Conservation (phyloP, 2,888 invertebrate species). For the Hipparchia sbordonii region DNA sequence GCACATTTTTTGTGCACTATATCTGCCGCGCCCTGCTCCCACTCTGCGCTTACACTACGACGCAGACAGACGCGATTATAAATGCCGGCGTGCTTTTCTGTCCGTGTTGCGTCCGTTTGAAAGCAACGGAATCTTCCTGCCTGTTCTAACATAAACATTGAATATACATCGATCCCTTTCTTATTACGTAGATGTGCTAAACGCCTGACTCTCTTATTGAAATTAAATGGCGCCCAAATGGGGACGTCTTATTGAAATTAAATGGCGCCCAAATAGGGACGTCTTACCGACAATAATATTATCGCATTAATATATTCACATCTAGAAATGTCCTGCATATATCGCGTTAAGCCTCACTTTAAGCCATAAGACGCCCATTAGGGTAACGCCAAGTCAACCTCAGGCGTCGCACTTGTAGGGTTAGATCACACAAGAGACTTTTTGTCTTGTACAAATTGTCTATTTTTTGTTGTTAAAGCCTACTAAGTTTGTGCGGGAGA, state of each 20-base stretch:
- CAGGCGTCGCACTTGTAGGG: conserved; percentile 25
- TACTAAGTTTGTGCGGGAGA: no score
- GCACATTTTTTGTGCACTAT: no score
- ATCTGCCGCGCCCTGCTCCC: no score
- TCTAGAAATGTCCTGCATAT: neutral
- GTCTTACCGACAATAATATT: neutral
- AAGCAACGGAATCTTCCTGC: no score
- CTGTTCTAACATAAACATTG: no score
- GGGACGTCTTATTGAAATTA: neutral
- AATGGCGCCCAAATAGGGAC: neutral
- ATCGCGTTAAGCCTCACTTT: conserved; percentile 23
- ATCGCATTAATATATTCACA: neutral
- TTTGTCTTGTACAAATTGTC: neutral
- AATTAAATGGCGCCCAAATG: neutral
- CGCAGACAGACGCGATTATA: no score
- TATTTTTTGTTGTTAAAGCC: no score
- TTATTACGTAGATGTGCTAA: no score
- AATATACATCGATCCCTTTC: no score
- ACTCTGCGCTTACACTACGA: no score
- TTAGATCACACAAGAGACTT: conserved; percentile 30
- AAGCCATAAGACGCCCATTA: conserved; percentile 33
- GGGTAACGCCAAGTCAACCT: conserved; percentile 34
- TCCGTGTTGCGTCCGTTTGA: no score
- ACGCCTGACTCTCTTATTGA: neutral
- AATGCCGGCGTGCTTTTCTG: no score